These are phyloP conservation scores for Anoura caudifer DNA, from an alignment of 2,113 vertebrate genomes.

Conservation along the genomic window DNA sequence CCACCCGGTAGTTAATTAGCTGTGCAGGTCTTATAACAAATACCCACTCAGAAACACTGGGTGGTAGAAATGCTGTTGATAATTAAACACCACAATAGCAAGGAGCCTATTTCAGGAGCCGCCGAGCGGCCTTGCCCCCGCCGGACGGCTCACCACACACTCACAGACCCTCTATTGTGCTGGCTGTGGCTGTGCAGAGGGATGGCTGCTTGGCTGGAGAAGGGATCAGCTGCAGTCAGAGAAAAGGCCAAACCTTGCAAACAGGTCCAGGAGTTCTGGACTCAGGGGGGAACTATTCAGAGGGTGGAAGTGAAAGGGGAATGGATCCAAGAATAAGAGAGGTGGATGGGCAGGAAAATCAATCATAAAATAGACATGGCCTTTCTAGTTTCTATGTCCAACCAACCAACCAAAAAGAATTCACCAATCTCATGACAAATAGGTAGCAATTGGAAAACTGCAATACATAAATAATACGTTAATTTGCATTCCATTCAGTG, in stretches of 20 bases:
- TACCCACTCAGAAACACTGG: slow-evolving; percentile 67
- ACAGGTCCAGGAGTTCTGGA: background rate
- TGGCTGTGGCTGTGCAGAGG: background rate
- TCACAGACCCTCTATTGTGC: slow-evolving; percentile 75
- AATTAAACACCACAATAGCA: slow-evolving; percentile 77
- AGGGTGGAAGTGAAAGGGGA: background rate
- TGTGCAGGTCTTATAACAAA: slow-evolving; percentile 69
- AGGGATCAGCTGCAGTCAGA: background rate
- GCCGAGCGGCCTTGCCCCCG: slow-evolving; percentile 49
- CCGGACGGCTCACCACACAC: slow-evolving; percentile 42
- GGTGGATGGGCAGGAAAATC: background rate
- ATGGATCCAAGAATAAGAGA: slow-evolving; percentile 6
- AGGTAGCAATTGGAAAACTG: background rate
- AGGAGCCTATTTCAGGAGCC: slow-evolving; percentile 60
- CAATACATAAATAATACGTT: background rate
- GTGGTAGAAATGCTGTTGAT: slow-evolving; percentile 71
- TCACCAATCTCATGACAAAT: background rate
- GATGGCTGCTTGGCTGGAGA: slow-evolving; percentile 18
- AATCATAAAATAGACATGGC: background rate
- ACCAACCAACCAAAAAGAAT: background rate
- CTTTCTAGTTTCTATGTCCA: background rate
- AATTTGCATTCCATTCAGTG: background rate
- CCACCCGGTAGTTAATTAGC: slow-evolving; percentile 67
- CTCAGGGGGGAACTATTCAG: background rate
- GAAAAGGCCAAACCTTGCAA: slow-evolving; percentile 24